Conservation (phyloP, 2,888 invertebrate genomes). For the Sisyra nigra region DNA sequence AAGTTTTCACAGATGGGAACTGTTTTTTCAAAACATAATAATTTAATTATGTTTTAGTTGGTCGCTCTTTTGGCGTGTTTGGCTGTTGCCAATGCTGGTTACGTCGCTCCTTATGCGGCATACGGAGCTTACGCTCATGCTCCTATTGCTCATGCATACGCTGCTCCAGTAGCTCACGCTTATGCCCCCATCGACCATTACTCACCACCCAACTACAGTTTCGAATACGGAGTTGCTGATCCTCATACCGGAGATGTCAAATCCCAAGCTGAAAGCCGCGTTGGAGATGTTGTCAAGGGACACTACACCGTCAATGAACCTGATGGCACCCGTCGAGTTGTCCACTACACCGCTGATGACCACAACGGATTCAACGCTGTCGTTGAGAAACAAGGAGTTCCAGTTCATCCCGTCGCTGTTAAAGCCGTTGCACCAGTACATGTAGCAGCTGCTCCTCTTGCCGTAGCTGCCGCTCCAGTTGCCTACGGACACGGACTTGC, state of each 20-base stretch:
- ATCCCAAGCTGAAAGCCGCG: conserved; percentile 16
- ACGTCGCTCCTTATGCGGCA: conserved; percentile 6
- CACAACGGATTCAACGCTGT: conserved; percentile 4
- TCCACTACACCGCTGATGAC: conserved; percentile 5
- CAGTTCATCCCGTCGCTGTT: not conserved
- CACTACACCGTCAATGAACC: conserved; percentile 13
- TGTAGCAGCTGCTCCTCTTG: not conserved
- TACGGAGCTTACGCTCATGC: conserved; percentile 4
- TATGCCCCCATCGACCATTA: conserved; percentile 1
- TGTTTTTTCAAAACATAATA: not conserved
- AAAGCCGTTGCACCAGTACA: not conserved
- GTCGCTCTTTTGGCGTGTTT: not conserved
- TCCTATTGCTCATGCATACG: not conserved
- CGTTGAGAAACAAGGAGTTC: not conserved
- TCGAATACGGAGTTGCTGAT: conserved; percentile 17
- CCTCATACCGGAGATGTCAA: conserved; percentile 17
- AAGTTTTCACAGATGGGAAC: not conserved
- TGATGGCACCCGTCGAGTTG: conserved; percentile 2
- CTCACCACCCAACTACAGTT: conserved; percentile 16
- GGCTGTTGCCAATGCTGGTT: not conserved
- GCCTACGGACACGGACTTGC: conserved; percentile 12
- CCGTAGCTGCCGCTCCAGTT: conserved; percentile 1
- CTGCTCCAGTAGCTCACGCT: not conserved
- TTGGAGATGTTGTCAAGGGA: conserved; percentile 17
- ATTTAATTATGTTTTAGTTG: not conserved